A percentile compares a stretch with the other conserved stretches of the same genome.
Conservation (phyloP, 2,113 vertebrate species). For the Amphiprion ocellaris region DNA sequence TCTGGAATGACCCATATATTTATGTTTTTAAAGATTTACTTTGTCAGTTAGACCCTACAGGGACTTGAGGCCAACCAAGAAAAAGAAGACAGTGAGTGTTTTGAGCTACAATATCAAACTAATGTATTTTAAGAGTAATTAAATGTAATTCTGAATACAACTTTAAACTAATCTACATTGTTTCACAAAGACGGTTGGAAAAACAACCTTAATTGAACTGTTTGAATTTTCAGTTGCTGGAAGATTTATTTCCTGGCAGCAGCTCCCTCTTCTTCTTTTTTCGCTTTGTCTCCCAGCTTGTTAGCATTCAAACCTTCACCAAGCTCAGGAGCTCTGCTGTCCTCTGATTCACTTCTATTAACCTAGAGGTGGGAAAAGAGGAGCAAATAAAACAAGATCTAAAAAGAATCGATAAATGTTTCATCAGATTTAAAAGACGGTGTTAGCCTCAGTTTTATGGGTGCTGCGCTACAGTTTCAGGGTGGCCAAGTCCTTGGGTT, state of each 20-base stretch:
- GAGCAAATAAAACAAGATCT: conserved; percentile 80
- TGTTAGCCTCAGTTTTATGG: conserved; percentile 78
- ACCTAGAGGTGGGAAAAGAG: conserved; percentile 62
- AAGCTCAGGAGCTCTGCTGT: conserved; percentile 30
- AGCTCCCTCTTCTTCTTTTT: not conserved
- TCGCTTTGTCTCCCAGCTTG: conserved; percentile 6
- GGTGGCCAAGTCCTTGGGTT: conserved; percentile 85
- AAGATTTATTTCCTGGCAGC: not conserved
- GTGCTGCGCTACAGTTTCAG: conserved; percentile 73
- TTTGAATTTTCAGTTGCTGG: not conserved
- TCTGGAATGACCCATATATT: too few species aligned
- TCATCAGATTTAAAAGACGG: conserved; percentile 83
- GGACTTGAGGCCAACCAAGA: too few species aligned
- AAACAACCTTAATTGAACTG: too few species aligned
- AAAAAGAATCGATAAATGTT: conserved; percentile 84
- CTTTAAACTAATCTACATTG: too few species aligned
- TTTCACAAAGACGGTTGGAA: too few species aligned
- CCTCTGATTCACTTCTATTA: conserved; percentile 64
- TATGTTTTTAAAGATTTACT: too few species aligned
- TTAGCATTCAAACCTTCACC: conserved; percentile 35
- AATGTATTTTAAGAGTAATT: too few species aligned
- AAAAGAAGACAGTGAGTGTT: too few species aligned
- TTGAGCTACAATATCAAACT: too few species aligned
- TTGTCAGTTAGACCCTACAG: too few species aligned
- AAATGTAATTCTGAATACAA: too few species aligned